phyloP scores from a whole-genome alignment of 2,888 invertebrate genomes.

The Drosophila testacea region DNA sequence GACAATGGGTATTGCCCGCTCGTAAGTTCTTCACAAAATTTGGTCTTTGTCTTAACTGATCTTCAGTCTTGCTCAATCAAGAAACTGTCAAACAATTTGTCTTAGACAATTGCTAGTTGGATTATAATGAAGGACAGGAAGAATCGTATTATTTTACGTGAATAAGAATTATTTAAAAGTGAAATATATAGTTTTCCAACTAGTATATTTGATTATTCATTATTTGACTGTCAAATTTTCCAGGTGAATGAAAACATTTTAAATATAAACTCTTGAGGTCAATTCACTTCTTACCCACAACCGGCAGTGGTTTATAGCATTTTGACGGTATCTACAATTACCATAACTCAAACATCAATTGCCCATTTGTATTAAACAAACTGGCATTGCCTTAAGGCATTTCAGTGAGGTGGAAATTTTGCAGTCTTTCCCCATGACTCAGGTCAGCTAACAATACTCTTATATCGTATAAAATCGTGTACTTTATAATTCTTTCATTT shows the following conservation, averaged over 20 bases:
- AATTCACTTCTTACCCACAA: background rate
- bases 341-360: constrained; percentile 59
- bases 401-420: constrained; percentile 25
- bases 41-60: background rate
- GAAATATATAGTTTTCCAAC: background rate
- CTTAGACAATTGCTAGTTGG: constrained; percentile 1
- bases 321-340: constrained; percentile 54
- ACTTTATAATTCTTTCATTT: constrained; percentile 11
- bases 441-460: constrained; percentile 29
- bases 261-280: constrained; percentile 6
- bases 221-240: constrained; percentile 8
- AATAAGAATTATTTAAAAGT: background rate
- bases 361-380: constrained; percentile 56
- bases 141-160: constrained; percentile 6
- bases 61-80: background rate
- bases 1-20: background rate
- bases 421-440: constrained; percentile 63
- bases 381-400: constrained; percentile 44
- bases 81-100: background rate
- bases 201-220: background rate
- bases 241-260: constrained; percentile 1
- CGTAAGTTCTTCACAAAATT: too few relatives aligned
- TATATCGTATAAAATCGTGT: constrained; percentile 3
- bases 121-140: constrained; percentile 3
- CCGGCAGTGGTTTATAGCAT: constrained; percentile 39